Conservation (phyloP, 1,140 invertebrate species). For the Idris sp. region DNA sequence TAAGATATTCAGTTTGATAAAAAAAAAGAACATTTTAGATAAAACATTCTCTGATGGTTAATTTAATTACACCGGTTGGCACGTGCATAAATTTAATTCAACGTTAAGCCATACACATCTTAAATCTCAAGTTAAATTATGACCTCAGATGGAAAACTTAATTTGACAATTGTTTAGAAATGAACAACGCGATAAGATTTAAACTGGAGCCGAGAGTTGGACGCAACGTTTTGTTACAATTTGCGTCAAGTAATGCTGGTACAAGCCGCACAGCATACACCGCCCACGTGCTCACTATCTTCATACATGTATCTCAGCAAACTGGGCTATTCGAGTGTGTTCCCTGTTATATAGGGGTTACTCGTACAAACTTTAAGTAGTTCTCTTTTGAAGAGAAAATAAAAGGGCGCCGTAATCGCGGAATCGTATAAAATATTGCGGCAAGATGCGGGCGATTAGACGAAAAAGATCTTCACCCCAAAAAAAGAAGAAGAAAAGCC, state of each 20-base stretch:
- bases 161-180: constrained; percentile 16
- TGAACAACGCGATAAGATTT: constrained; percentile 14
- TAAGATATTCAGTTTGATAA: constrained; percentile 12
- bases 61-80: too few species aligned
- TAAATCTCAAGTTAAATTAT: too few species aligned
- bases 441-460: constrained; percentile 55
- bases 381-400: constrained; percentile 44
- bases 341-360: constrained; percentile 53
- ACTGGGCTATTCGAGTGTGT: constrained; percentile 40
- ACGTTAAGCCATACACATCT: too few species aligned
- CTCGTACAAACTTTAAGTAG: constrained; percentile 49
- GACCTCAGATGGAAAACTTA: too few species aligned
- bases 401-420: constrained; percentile 50
- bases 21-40: too few species aligned
- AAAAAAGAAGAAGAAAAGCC: too few species aligned
- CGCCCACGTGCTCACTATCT: constrained; percentile 50
- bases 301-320: constrained; percentile 48
- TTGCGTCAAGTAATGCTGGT: constrained; percentile 49
- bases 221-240: constrained; percentile 50
- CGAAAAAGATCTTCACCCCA: too few species aligned
- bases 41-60: too few species aligned
- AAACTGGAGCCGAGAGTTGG: constrained; percentile 16
- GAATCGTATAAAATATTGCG: constrained; percentile 52
- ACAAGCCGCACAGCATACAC: constrained; percentile 26
- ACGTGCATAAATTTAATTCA: too few species aligned